Conservation (phyloP, 2,797 vertebrate species). For the Chromis chromis region DNA sequence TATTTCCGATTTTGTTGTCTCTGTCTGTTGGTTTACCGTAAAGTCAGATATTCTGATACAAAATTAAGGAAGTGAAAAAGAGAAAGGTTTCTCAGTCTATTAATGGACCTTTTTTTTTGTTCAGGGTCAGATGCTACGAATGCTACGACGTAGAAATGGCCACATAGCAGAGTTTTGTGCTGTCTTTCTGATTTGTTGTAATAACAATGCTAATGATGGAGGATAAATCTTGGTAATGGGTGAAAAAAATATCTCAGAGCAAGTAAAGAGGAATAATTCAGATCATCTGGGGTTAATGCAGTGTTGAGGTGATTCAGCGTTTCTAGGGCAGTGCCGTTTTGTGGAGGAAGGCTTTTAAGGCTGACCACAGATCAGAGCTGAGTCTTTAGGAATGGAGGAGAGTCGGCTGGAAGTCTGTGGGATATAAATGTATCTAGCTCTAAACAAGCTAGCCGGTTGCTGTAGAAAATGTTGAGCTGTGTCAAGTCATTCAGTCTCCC, state of each 20-base stretch:
- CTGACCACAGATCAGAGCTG: constrained; percentile 19
- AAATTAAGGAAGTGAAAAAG: constrained; percentile 64
- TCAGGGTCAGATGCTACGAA: constrained; percentile 5
- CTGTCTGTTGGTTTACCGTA: constrained; percentile 56
- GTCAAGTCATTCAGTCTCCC: constrained; percentile 35
- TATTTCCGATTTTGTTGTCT: constrained; percentile 27
- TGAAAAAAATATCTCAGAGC: not conserved
- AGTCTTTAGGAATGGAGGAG: not conserved
- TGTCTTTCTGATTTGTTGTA: not conserved
- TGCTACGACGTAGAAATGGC: constrained; percentile 17
- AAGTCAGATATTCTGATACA: constrained; percentile 52
- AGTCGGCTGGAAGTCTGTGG: constrained; percentile 32
- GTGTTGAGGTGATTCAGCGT: constrained; percentile 36
- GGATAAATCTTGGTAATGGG: not conserved
- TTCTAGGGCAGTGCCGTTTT: constrained; percentile 37
- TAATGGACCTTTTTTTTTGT: constrained; percentile 18
- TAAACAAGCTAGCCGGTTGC: constrained; percentile 36
- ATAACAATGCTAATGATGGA: not conserved
- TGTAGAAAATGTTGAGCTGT: constrained; percentile 41
- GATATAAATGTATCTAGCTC: constrained; percentile 31
- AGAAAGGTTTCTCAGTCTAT: constrained; percentile 40
- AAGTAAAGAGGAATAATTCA: constrained; percentile 7
- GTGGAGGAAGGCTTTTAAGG: constrained; percentile 24
- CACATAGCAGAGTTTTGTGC: not conserved
- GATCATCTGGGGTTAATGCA: constrained; percentile 11